Percentiles rank a stretch among this genome's conserved stretches.
phyloP scores from a whole-genome alignment of 2,888 invertebrate species.

The Microlaimidae sp. region DNA sequence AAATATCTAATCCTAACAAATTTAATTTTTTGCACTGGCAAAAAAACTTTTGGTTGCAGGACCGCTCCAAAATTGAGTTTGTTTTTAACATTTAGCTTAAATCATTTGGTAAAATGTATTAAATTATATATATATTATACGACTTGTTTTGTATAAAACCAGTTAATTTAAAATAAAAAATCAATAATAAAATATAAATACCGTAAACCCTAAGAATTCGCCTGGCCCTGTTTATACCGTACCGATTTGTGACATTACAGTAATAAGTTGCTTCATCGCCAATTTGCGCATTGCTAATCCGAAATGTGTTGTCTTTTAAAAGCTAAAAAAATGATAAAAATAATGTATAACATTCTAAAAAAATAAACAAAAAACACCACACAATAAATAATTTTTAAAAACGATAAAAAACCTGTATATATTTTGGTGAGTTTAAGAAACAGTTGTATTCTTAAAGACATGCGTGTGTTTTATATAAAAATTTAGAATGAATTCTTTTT shows the following conservation, averaged over 20 bases:
- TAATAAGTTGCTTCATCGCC: conserved; percentile 32
- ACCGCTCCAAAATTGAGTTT: too few relatives aligned
- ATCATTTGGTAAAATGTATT: too few relatives aligned
- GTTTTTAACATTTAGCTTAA: too few relatives aligned
- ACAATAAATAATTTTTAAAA: neutral
- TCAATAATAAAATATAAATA: conserved; percentile 18
- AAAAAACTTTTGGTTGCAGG: too few relatives aligned
- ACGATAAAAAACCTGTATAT: neutral
- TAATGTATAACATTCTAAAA: conserved; percentile 13
- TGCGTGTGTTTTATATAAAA: too few relatives aligned
- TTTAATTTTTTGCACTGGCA: too few relatives aligned
- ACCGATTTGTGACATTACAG: conserved; percentile 34
- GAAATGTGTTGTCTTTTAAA: conserved; percentile 28
- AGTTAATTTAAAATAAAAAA: neutral
- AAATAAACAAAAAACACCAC: conserved; percentile 13
- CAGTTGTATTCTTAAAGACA: too few relatives aligned
- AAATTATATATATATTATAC: too few relatives aligned
- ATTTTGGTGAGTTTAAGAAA: conserved; percentile 16
- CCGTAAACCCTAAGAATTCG: conserved; percentile 31
- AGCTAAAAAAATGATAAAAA: too few relatives aligned
- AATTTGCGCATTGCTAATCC: conserved; percentile 25
- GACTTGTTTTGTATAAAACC: too few relatives aligned
- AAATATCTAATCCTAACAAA: too few relatives aligned
- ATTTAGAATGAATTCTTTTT: too few relatives aligned
- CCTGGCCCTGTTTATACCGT: conserved; percentile 31